These are phyloP conservation scores for Siniperca chuatsi DNA, from an alignment of 2,113 vertebrate genomes.

Conservation along the genomic window DNA sequence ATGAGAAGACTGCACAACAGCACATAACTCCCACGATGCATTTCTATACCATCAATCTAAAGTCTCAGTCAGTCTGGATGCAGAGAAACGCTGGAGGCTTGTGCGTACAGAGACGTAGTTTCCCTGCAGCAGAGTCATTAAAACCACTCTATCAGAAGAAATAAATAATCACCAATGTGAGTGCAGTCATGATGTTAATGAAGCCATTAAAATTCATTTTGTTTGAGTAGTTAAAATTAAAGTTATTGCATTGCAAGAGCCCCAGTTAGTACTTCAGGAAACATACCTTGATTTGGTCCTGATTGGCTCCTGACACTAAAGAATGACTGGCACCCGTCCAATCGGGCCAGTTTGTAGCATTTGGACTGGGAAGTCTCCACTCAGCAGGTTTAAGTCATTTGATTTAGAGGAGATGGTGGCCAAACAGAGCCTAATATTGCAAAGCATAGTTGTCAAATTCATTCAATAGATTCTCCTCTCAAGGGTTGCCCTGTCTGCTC, in stretches of 20 bases:
- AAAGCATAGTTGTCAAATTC: neutral
- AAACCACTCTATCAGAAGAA: neutral
- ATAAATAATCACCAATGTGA: neutral
- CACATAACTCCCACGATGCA: conserved; percentile 69
- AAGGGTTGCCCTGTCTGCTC: neutral
- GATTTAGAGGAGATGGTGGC: neutral
- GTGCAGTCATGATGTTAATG: neutral
- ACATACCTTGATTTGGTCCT: neutral
- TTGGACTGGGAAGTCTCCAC: conserved; percentile 11
- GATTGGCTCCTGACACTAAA: conserved; percentile 8
- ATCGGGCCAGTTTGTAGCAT: neutral
- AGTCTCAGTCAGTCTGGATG: conserved; percentile 4
- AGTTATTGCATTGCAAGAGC: neutral
- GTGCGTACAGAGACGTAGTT: neutral
- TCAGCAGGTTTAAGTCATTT: conserved; percentile 9
- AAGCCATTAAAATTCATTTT: neutral
- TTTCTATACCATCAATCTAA: conserved; percentile 60
- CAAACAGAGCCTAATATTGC: neutral
- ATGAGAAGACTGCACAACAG: conserved; percentile 56
- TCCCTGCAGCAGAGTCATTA: conserved; percentile 22
- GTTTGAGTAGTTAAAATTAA: neutral
- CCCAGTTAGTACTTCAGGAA: neutral
- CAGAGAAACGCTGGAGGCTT: conserved; percentile 6
- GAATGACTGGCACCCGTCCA: neutral
- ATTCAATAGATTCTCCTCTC: neutral